Base-by-base conservation (phyloP, 1,140 invertebrate genomes). In the Danaus plexippus region DNA sequence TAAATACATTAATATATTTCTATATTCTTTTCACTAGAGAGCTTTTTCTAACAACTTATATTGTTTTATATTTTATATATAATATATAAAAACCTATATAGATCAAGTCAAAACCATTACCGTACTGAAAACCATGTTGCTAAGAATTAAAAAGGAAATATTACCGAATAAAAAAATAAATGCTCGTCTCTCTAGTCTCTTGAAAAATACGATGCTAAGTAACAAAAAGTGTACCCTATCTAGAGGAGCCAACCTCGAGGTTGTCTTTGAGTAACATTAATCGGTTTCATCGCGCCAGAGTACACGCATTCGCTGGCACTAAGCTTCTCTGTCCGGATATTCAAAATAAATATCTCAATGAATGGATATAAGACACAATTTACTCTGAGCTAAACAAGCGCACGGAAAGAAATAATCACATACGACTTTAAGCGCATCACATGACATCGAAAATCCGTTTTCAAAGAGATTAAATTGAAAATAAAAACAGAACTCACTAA, bases 191-290 rank as follows among this genome's bases (percentile, higher is more conserved):
- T 61, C 57, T 52, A 59, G 66, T 65, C 61, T 52, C 61, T 60
- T 77, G 73, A 77, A 76, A 73, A 73, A 82, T 77, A 75, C 62
- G 66, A 67, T 61, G 67, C 79, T 84, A 84, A 85, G 82, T 85
- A 75, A 77, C 67, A 81, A 85, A 81, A 77, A 82, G 75, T 85
- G 82, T 85, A 81, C 60, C 62, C 75, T 77, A 76, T 79, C 77
- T 69, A 54, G 61, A 63, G 43, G 52, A 66, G 72, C 66, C 65
- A 64, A 81, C 60, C 71, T 71, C 73, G 64, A 74, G 74, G 69
- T 68, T 80, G 69, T 66, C 70, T 81, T 76, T 84, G 79, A 85
- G 82, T 85, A 82, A 85, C 82, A 85, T 85, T 85, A 85, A 85
- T 85, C 75, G 79, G 73, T 75, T 73, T 75, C 73, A 59, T 66